These are phyloP conservation scores for Hedya salicella DNA, from an alignment of 2,888 invertebrate genomes.

Conservation along the genomic window DNA sequence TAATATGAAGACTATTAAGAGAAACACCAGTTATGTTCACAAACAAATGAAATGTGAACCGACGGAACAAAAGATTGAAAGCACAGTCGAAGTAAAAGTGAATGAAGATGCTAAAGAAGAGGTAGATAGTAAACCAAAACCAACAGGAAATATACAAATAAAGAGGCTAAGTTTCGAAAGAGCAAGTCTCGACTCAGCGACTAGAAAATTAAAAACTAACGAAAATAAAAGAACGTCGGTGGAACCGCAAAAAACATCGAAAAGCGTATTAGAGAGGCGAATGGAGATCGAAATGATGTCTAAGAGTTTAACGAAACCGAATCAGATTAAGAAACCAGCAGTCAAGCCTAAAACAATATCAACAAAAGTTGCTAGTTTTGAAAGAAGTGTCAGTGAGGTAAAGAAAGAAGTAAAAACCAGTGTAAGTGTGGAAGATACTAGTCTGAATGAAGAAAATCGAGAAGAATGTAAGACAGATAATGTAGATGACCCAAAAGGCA, in stretches of 20 bases:
- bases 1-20: conserved; percentile 65
- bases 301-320: conserved; percentile 60
- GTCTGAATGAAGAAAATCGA: conserved; percentile 60
- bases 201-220: conserved; percentile 66
- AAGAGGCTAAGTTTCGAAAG: conserved; percentile 80
- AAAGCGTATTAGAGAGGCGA: conserved; percentile 77
- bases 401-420: conserved; percentile 53
- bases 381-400: conserved; percentile 63
- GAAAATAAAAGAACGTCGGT: conserved; percentile 61
- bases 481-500: conserved; percentile 77
- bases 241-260: conserved; percentile 71
- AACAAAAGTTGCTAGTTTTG: conserved; percentile 73
- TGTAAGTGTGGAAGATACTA: conserved; percentile 54
- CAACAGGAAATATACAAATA: conserved; percentile 72
- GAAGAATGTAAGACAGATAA: conserved; percentile 54
- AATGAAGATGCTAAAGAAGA: conserved; percentile 50
- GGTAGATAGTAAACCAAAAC: conserved; percentile 54
- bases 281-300: conserved; percentile 79
- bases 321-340: conserved; percentile 62
- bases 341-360: conserved; percentile 71
- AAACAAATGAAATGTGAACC: conserved; percentile 60
- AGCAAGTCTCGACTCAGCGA: conserved; percentile 79
- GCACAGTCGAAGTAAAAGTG: conserved; percentile 46
- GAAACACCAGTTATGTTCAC: conserved; percentile 55
- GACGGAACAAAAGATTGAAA: conserved; percentile 51